phyloP scores from a whole-genome alignment of 2,888 invertebrate genomes.

The Phyto melanocephala region DNA sequence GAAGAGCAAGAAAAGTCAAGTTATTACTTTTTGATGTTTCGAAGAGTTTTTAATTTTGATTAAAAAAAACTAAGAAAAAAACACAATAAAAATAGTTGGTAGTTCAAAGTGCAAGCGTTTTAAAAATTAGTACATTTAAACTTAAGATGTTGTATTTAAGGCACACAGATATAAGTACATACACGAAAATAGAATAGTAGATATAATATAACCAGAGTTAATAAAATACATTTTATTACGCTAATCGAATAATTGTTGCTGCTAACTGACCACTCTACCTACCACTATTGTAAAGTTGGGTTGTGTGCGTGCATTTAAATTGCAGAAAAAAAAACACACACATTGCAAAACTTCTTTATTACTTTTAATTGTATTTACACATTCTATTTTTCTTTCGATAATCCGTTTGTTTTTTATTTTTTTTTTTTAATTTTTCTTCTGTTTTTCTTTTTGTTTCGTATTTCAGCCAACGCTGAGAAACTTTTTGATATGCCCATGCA shows the following conservation, averaged over 20 bases:
- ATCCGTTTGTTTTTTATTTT: slow-evolving; percentile 11
- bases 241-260: no score
- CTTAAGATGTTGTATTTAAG: no score
- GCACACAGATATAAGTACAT: no score
- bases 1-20: no score
- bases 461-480: slow-evolving; percentile 86
- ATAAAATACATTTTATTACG: neutral
- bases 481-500: slow-evolving; percentile 92
- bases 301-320: neutral
- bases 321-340: neutral
- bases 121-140: no score
- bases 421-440: neutral
- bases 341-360: slow-evolving; percentile 48
- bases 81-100: no score
- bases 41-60: no score
- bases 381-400: slow-evolving; percentile 53
- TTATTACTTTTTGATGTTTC: no score
- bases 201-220: neutral
- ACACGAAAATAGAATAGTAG: no score
- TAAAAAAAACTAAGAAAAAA: no score
- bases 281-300: neutral
- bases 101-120: no score
- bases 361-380: slow-evolving; percentile 52
- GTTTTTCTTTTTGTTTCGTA: neutral
- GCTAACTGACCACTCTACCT: slow-evolving; percentile 2